Base-by-base conservation (phyloP, 2,113 vertebrate genomes). In the Telmatochromis bifrenatus region DNA sequence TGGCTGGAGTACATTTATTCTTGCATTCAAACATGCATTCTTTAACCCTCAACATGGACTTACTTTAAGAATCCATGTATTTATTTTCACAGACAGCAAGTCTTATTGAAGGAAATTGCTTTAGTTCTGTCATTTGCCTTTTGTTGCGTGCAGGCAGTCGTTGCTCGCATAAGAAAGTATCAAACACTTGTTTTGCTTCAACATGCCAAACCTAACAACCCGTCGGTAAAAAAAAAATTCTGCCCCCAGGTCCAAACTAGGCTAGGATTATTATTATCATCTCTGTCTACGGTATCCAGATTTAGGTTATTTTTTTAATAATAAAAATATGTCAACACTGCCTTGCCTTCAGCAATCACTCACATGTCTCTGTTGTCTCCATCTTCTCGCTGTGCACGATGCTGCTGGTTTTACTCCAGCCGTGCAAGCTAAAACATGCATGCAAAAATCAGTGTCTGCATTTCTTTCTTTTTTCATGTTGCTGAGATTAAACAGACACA, bases 301-400 rank as follows among this genome's bases (percentile, higher is more conserved):
- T 82, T 86, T 81, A 88, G 90, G 81, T 75, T 75, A n/a, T 91
- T 88, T 87, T 79, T 53, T 92, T 93, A 88, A 95, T 94, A 92
- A 94, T 56, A 79, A 33, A 93, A 91, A 82, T 88, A 94, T 93
- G 89, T 81, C 84, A 85, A 84, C 88, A 54, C 79, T 13, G 60
- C 35, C 12, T 85, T 1, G 85, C 93, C 94, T 88, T 8, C 86
- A 86, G 94, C 58, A 54, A 89, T 6, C 17, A 2, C 3, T 84
- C 51, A 87, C 84, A 84, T 87, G 87, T 70, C 75, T 70, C 39
- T 9, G 7, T 23, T 54, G 15, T 49, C 21, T 70, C 80, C 42
- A 31, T 42, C 77, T 49, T 65, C 21, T 17, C 12, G 77, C 45
- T 93, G 55, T 49, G 55, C 33, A 15, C 13, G 17, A 31, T 65